Conservation (phyloP, 2,888 invertebrate genomes). For the Diabrotica balteata region DNA sequence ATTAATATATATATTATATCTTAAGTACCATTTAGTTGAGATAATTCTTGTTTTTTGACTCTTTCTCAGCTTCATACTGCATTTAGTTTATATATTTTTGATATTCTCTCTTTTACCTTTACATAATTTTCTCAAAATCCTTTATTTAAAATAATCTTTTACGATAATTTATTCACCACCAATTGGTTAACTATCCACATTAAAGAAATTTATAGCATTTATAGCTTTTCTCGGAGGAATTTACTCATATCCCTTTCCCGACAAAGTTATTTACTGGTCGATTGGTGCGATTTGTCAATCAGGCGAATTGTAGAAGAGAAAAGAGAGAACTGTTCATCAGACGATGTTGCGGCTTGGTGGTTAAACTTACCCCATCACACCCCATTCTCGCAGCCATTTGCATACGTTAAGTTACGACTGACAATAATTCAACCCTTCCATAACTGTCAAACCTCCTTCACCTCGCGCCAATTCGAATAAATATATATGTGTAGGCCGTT, state of each 20-base stretch:
- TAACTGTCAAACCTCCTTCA: constrained; percentile 46
- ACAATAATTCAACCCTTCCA: constrained; percentile 46
- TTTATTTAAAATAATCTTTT: too few species aligned
- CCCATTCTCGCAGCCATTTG: constrained; percentile 33
- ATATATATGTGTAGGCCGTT: constrained; percentile 25
- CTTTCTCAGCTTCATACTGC: too few species aligned
- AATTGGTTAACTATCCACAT: too few species aligned
- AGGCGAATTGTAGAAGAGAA: constrained; percentile 29
- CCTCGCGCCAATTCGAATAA: constrained; percentile 34
- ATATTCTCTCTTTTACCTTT: too few species aligned
- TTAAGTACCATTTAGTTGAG: too few species aligned
- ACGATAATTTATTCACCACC: too few species aligned
- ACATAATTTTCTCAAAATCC: too few species aligned
- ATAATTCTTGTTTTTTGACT: too few species aligned
- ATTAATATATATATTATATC: too few species aligned
- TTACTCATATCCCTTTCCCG: constrained; percentile 8
- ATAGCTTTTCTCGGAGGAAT: not conserved
- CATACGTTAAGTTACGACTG: constrained; percentile 41
- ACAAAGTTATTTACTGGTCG: constrained; percentile 39
- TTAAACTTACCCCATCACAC: constrained; percentile 23
- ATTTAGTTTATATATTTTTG: too few species aligned
- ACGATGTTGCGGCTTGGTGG: constrained; percentile 36
- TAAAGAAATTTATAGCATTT: too few species aligned
- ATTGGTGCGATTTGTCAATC: constrained; percentile 44
- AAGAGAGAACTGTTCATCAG: constrained; percentile 37